Evolutionary conservation across 2,888 invertebrate species (phyloP).

Genomic region (Halocaridina rubra): DNA sequence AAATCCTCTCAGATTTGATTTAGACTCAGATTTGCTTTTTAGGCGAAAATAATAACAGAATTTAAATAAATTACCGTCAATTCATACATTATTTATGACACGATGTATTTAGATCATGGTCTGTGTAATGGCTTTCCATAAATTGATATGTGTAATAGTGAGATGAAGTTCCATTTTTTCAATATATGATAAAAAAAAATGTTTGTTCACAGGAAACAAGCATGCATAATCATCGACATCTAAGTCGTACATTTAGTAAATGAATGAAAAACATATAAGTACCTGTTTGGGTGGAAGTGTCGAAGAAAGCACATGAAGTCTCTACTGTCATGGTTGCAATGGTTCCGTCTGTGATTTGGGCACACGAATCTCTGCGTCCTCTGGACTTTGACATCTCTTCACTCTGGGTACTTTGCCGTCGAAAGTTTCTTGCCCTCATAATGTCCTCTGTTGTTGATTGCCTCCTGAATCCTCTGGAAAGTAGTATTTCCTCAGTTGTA

Average conservation of each 20-base stretch:
- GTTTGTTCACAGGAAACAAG: background rate
- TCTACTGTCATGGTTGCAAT: slow-evolving; percentile 93
- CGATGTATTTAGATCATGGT: no score
- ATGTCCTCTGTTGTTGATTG: slow-evolving; percentile 94
- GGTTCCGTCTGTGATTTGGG: slow-evolving; percentile 91
- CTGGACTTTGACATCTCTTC: slow-evolving; percentile 76
- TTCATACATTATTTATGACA: background rate
- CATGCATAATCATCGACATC: no score
- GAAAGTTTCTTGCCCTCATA: slow-evolving; percentile 90
- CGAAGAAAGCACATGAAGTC: slow-evolving; percentile 70
- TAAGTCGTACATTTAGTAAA: no score
- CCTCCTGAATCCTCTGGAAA: slow-evolving; percentile 87
- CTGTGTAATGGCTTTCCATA: background rate
- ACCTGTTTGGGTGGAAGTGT: slow-evolving; percentile 64
- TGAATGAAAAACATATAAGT: background rate
- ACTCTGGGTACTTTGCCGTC: slow-evolving; percentile 90
- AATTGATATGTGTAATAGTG: background rate
- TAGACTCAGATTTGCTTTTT: no score
- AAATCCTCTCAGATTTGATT: no score
- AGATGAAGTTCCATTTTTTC: no score
- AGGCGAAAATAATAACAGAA: no score
- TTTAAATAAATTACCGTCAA: background rate
- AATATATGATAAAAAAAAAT: background rate
- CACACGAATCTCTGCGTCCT: slow-evolving; percentile 85
- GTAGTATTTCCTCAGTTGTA: slow-evolving; percentile 90